Conservation (phyloP, 2,888 invertebrate genomes). For the Cheilosia urbana region DNA sequence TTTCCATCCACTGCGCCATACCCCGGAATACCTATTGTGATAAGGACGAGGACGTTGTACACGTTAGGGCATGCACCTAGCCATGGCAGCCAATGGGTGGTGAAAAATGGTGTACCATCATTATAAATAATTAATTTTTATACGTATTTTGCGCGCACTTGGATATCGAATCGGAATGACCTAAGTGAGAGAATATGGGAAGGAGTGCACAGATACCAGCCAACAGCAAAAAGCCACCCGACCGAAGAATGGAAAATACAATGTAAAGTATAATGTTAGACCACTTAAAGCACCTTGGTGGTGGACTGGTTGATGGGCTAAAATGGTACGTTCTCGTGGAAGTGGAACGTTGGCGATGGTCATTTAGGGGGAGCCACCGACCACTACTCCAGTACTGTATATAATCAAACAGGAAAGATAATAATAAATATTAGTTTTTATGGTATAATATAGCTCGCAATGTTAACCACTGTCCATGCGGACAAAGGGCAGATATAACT, state of each 20-base stretch:
- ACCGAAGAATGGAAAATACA: conserved; percentile 51
- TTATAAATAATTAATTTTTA: conserved; percentile 66
- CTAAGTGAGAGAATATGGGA: neutral
- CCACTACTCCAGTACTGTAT: conserved; percentile 15
- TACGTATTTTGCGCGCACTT: conserved; percentile 54
- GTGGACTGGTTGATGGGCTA: neutral
- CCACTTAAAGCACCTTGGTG: conserved; percentile 60
- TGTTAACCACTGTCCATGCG: conserved; percentile 20
- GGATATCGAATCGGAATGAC: conserved; percentile 65
- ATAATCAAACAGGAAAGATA: conserved; percentile 25
- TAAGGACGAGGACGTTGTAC: neutral
- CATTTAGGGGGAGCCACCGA: conserved; percentile 13
- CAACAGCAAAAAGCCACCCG: conserved; percentile 6
- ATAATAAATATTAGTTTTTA: conserved; percentile 22
- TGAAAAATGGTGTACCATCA: conserved; percentile 57
- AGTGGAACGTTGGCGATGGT: conserved; percentile 26
- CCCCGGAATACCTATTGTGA: neutral
- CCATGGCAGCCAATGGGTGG: conserved; percentile 36
- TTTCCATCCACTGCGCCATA: conserved; percentile 20
- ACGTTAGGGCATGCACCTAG: neutral
- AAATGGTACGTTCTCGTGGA: conserved; percentile 20
- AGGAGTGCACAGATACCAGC: neutral
- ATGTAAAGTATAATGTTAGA: conserved; percentile 51
- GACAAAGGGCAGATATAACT: conserved; percentile 6
- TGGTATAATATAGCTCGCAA: conserved; percentile 26